Conservation (phyloP, 2,113 vertebrate species). For the Polyodon spathula region DNA sequence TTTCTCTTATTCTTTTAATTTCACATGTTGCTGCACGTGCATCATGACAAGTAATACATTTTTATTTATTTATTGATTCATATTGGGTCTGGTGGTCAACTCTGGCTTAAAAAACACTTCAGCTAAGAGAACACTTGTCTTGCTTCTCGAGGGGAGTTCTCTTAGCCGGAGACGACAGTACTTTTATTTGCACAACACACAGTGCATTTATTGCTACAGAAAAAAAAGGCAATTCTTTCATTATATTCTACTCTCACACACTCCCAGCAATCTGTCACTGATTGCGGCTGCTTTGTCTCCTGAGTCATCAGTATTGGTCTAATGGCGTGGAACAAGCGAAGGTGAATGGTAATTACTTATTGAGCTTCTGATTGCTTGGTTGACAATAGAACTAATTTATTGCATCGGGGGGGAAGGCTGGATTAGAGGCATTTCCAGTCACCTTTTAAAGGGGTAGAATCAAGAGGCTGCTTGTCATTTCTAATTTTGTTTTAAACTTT, state of each 20-base stretch:
- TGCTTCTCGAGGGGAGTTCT: no score
- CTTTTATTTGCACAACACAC: no score
- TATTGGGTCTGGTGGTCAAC: no score
- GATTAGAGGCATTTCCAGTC: conserved; percentile 9
- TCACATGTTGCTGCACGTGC: no score
- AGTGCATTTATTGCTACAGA: neutral
- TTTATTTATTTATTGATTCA: no score
- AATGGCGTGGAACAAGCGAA: conserved; percentile 70
- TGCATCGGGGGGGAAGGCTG: conserved; percentile 20
- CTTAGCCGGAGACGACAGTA: no score
- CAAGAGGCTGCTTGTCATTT: conserved; percentile 1
- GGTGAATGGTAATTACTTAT: conserved; percentile 76
- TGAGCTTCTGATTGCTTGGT: conserved; percentile 63
- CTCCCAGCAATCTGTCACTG: conserved; percentile 26
- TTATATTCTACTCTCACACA: conserved; percentile 7
- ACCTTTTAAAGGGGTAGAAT: conserved; percentile 4
- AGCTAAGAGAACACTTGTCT: no score
- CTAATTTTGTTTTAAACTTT: neutral
- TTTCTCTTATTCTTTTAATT: no score
- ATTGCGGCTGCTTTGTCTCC: conserved; percentile 39
- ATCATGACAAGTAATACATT: no score
- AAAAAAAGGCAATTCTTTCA: neutral
- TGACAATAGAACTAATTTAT: conserved; percentile 50
- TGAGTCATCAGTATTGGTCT: conserved; percentile 67
- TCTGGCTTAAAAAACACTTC: no score